Percentiles rank a stretch among this genome's conserved stretches.
These are phyloP conservation scores for Ceratoteleas bidentatus DNA, from an alignment of 1,140 invertebrate genomes.

Conservation along the genomic window DNA sequence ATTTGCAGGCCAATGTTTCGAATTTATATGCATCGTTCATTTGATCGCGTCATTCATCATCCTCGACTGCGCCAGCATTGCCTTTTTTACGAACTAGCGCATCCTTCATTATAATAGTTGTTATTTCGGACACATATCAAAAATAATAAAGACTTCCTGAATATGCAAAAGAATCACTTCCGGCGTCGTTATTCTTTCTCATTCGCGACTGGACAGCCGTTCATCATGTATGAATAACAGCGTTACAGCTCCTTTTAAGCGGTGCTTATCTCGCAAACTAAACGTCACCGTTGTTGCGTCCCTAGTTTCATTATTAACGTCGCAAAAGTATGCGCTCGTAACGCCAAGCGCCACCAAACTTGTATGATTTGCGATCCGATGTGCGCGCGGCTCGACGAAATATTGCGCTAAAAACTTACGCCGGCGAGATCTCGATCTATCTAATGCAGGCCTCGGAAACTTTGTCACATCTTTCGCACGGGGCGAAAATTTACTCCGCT, in stretches of 20 bases:
- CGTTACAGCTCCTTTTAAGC: conserved; percentile 60
- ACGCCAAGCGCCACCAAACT: conserved; percentile 61
- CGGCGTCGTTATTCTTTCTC: conserved; percentile 54
- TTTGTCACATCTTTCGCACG: conserved; percentile 12
- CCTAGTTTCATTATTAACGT: conserved; percentile 69
- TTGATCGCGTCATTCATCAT: conserved; percentile 41
- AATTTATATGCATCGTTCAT: conserved; percentile 47
- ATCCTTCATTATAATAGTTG: conserved; percentile 42
- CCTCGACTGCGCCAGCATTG: conserved; percentile 6
- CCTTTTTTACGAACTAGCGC: conserved; percentile 46
- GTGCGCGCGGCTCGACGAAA: conserved; percentile 37
- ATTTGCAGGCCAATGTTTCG: not conserved
- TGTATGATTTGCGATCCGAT: conserved; percentile 65
- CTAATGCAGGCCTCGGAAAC: conserved; percentile 22
- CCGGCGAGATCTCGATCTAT: conserved; percentile 29
- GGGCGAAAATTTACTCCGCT: conserved; percentile 5
- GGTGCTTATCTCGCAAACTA: conserved; percentile 68
- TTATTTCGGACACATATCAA: conserved; percentile 48
- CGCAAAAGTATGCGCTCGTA: conserved; percentile 65
- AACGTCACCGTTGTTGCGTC: conserved; percentile 60
- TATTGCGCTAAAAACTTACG: conserved; percentile 46
- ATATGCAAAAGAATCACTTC: conserved; percentile 62
- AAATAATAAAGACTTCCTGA: conserved; percentile 61
- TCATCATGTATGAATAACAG: conserved; percentile 65
- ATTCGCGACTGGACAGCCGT: conserved; percentile 54